Percentiles rank a stretch among this genome's conserved stretches.
Conservation (phyloP, 2,888 invertebrate species). For the Andrena hattorfiana region DNA sequence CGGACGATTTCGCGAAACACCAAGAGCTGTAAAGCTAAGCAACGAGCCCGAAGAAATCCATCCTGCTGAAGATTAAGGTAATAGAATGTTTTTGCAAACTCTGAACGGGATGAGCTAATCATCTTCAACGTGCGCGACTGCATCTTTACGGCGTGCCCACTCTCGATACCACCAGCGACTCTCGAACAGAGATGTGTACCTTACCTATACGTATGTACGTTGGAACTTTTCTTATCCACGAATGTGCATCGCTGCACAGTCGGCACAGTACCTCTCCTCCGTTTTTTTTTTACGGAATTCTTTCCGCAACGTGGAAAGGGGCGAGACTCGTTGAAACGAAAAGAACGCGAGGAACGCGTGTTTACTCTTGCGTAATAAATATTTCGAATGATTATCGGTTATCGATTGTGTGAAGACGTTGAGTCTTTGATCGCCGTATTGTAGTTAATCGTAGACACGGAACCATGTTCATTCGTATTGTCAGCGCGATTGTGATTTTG, state of each 20-base stretch:
- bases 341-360: no score
- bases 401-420: background rate
- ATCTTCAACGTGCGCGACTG: background rate
- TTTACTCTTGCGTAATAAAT: background rate
- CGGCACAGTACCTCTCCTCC: no score
- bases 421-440: constrained; percentile 46
- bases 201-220: background rate
- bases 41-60: background rate
- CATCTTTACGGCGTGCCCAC: background rate
- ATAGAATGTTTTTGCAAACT: constrained; percentile 26
- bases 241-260: background rate
- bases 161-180: background rate
- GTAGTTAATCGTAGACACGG: constrained; percentile 28
- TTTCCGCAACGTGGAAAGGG: background rate
- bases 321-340: background rate
- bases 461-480: constrained; percentile 31
- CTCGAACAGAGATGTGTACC: background rate
- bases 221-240: background rate
- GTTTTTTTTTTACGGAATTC: background rate
- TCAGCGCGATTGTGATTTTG: constrained; percentile 72
- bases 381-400: background rate
- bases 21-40: constrained; percentile 74
- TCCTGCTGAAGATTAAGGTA: background rate
- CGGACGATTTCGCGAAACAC: constrained; percentile 74
- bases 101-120: background rate